Conservation (phyloP, 2,797 vertebrate genomes). For the Lepilemur ruficaudatus region DNA sequence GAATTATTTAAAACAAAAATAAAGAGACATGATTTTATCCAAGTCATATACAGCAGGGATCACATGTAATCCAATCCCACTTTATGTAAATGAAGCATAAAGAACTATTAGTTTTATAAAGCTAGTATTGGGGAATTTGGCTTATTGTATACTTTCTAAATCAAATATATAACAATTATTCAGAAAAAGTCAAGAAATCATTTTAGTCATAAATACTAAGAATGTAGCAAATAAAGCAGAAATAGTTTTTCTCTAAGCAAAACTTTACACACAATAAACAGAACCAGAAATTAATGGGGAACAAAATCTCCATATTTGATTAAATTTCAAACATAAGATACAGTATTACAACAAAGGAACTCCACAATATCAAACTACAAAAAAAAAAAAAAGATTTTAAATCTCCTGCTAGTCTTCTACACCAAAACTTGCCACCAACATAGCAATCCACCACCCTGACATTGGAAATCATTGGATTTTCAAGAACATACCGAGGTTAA, state of each 20-base stretch:
- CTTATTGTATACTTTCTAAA: constrained; percentile 10
- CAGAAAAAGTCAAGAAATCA: constrained; percentile 38
- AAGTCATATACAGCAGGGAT: constrained; percentile 42
- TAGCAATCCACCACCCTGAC: neutral
- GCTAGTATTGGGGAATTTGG: neutral
- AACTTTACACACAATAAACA: constrained; percentile 27
- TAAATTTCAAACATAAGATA: constrained; percentile 1
- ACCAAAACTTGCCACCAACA: constrained; percentile 31
- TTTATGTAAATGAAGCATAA: constrained; percentile 56
- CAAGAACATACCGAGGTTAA: constrained; percentile 46
- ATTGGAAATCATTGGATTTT: constrained; percentile 14
- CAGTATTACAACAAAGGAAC: constrained; percentile 40
- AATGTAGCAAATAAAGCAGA: constrained; percentile 18
- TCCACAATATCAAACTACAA: neutral
- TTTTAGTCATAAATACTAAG: constrained; percentile 32
- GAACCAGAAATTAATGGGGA: constrained; percentile 47
- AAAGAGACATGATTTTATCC: constrained; percentile 67
- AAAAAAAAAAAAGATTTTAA: neutral
- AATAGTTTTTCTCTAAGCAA: constrained; percentile 40
- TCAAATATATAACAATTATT: constrained; percentile 42
- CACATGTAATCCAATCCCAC: constrained; percentile 54
- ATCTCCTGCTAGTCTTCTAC: neutral
- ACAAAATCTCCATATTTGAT: constrained; percentile 29
- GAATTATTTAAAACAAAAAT: constrained; percentile 61
- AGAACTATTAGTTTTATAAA: constrained; percentile 52